Percentiles rank a stretch among this genome's conserved stretches.
phyloP scores from a whole-genome alignment of 2,888 invertebrate genomes.

The Phoenoteleia sp. region DNA sequence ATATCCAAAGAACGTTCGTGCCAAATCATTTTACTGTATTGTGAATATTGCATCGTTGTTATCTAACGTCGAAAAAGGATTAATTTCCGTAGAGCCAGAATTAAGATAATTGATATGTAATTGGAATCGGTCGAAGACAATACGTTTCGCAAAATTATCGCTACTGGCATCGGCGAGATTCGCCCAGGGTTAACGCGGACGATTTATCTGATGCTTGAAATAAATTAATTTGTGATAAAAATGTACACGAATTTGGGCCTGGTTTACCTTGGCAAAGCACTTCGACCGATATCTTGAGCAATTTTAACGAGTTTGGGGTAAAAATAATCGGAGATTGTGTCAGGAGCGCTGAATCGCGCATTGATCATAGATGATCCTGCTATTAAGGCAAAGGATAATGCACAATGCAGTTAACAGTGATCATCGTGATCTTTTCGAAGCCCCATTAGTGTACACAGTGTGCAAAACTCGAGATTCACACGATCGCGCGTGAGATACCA shows the following conservation, averaged over 20 bases:
- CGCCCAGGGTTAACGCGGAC: neutral
- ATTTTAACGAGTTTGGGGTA: slow-evolving; percentile 36
- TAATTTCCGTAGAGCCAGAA: neutral
- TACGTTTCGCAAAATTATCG: slow-evolving; percentile 13
- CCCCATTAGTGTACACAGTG: slow-evolving; percentile 50
- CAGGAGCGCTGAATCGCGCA: slow-evolving; percentile 34
- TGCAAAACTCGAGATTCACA: slow-evolving; percentile 55
- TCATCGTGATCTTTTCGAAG: slow-evolving; percentile 66
- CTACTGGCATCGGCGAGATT: neutral
- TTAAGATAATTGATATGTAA: neutral
- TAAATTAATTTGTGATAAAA: slow-evolving; percentile 7
- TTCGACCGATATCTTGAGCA: slow-evolving; percentile 17
- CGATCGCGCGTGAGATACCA: slow-evolving; percentile 63
- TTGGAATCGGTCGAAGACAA: slow-evolving; percentile 20
- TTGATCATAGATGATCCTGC: slow-evolving; percentile 68
- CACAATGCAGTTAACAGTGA: slow-evolving; percentile 60
- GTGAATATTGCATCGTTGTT: no score
- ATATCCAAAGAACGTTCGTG: no score
- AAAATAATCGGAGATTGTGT: slow-evolving; percentile 43
- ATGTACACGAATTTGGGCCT: slow-evolving; percentile 12
- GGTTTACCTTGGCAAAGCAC: slow-evolving; percentile 31
- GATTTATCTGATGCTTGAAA: slow-evolving; percentile 43
- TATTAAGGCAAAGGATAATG: slow-evolving; percentile 55
- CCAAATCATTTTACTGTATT: no score
- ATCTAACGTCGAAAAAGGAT: no score